Evolutionary conservation across 2,888 invertebrate species (phyloP), one percentile per base, ranked within the genome.

Genomic region (Eristalis arbustorum): DNA sequence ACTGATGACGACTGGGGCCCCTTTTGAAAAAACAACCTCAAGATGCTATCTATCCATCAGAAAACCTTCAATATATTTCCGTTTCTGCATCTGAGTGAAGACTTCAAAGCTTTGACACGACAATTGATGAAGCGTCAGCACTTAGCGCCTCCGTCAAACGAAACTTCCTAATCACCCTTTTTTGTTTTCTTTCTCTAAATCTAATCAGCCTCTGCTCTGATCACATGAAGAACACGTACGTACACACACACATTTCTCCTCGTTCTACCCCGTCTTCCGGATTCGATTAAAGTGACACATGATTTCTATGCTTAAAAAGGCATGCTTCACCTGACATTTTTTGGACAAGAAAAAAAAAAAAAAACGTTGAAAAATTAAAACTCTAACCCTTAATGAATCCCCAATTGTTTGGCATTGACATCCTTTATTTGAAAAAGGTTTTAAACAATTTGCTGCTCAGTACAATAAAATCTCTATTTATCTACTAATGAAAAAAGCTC

Each of bases 401-500:
- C 63, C 31, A 73, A 84, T 81, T 81, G 84, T 73, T 81, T 76
- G 76, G 63, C 76, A 84, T 67, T 76, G 75, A 80, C 81, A 76
- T 84, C 84, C 84, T 84, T 81, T 84, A 71, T 57, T 82, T 64
- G 73, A 74, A 85, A 82, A 85, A 69, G 84, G 76, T 42, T 71
- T 42, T 61, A 85, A 85, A 82, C 85, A 85, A 85, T 82, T 84
- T 62, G 6, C 63, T 31, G n/a, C 40, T 37, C 49, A 34, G 37
- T 37, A 25, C 34, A 28, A 56, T 23, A 23, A 22, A 59, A 63
- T 67, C 18, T 78, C 18, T 78, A 68, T 25, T 40, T 62, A 10
- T 42, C 23, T 61, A 56, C 57, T 64, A 42, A 69, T 79, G 66
- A 61, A 61, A 61, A 61, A n/a, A 73, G 69, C 82, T 82, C 73